These are phyloP conservation scores for Alloplasta piceator DNA, from an alignment of 2,888 invertebrate genomes.

Conservation along the genomic window DNA sequence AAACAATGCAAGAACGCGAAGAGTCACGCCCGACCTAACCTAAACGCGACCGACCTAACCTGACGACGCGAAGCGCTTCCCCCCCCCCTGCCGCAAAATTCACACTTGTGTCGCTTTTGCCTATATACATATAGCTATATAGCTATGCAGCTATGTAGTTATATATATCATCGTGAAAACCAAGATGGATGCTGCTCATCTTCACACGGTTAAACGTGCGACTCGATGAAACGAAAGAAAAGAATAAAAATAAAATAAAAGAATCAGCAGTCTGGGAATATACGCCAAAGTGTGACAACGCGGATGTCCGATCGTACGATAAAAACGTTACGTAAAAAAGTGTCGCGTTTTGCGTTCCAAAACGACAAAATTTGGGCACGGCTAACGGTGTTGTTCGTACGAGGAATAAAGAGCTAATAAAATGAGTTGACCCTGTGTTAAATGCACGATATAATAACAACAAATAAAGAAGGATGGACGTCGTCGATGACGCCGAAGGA, in stretches of 20 bases:
- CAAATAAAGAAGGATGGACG: constrained; percentile 77
- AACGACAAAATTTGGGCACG: not conserved
- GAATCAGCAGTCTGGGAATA: not conserved
- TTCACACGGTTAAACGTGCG: constrained; percentile 50
- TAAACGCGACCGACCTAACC: constrained; percentile 40
- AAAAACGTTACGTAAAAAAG: constrained; percentile 6
- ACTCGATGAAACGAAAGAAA: constrained; percentile 28
- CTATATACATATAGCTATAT: constrained; percentile 17
- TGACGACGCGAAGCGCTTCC: constrained; percentile 9
- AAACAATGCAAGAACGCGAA: constrained; percentile 15
- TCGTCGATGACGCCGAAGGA: constrained; percentile 82
- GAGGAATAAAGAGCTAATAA: constrained; percentile 13
- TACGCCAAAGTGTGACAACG: not conserved
- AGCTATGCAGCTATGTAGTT: not conserved
- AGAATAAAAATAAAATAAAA: not conserved
- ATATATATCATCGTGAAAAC: constrained; percentile 41
- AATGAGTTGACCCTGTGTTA: constrained; percentile 73
- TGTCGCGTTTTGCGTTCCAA: not conserved
- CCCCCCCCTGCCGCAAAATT: constrained; percentile 9
- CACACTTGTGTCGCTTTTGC: constrained; percentile 29
- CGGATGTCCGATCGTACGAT: constrained; percentile 1
- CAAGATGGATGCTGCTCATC: constrained; percentile 75
- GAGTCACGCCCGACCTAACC: constrained; percentile 66
- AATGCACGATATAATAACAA: constrained; percentile 73
- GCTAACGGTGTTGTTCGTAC: not conserved